These are phyloP conservation scores for Rhinophrynus dorsalis DNA, from an alignment of 2,797 vertebrate genomes.

Conservation along the genomic window DNA sequence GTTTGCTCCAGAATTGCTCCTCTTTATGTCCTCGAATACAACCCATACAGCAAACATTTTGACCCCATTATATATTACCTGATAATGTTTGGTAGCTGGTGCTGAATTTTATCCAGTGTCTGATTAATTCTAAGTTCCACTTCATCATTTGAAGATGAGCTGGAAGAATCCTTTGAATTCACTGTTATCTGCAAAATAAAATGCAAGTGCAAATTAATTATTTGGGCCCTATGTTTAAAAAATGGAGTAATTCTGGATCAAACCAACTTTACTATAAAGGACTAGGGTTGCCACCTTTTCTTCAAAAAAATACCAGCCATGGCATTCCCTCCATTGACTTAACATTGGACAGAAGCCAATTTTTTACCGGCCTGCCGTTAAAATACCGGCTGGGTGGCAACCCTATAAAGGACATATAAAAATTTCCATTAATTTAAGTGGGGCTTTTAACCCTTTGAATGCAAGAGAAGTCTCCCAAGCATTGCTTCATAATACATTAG, in stretches of 20 bases:
- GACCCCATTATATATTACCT: conserved; percentile 52
- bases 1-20: not conserved
- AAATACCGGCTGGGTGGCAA: too few species aligned
- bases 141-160: conserved; percentile 54
- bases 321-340: not conserved
- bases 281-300: not conserved
- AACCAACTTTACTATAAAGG: not conserved
- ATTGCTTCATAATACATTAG: too few species aligned
- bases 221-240: too few species aligned
- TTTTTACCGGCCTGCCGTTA: too few species aligned
- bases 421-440: too few species aligned
- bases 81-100: conserved; percentile 58
- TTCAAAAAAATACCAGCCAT: not conserved
- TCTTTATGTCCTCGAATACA: too few species aligned
- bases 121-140: conserved; percentile 66
- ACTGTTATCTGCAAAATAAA: conserved; percentile 63
- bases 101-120: conserved; percentile 64
- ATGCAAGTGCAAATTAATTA: not conserved
- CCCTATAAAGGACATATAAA: too few species aligned
- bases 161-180: conserved; percentile 31
- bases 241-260: too few species aligned
- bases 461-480: too few species aligned
- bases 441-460: too few species aligned
- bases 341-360: too few species aligned
- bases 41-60: not conserved